Percentiles rank a stretch among this genome's conserved stretches.
These are phyloP conservation scores for Rhingia rostrata DNA, from an alignment of 2,888 invertebrate genomes.

Conservation along the genomic window DNA sequence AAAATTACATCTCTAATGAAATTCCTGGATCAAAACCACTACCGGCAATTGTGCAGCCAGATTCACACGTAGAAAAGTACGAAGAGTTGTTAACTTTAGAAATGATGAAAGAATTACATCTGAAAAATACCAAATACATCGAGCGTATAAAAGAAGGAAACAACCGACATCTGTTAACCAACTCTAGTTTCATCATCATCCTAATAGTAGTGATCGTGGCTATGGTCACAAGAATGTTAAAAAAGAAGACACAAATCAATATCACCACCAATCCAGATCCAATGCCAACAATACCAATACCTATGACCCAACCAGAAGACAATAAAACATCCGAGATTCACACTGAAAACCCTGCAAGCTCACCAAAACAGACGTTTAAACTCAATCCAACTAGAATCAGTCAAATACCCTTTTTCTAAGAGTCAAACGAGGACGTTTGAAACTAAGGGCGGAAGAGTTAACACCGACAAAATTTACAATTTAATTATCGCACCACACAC, in stretches of 20 bases:
- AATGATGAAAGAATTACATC: conserved; percentile 31
- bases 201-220: not conserved
- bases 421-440: conserved; percentile 5
- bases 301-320: not conserved
- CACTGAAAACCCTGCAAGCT: not conserved
- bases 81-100: conserved; percentile 22
- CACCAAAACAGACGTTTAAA: conserved; percentile 8
- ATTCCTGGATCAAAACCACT: conserved; percentile 15
- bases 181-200: not conserved
- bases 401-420: not conserved
- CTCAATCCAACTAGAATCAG: conserved; percentile 3
- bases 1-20: conserved; percentile 25
- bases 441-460: conserved; percentile 12
- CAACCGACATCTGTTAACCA: not conserved
- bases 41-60: conserved; percentile 42
- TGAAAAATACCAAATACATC: not conserved
- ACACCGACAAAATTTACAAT: not conserved
- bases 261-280: not conserved
- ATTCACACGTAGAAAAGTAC: conserved; percentile 4
- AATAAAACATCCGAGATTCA: not conserved
- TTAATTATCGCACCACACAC: too few species aligned
- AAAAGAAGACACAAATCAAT: not conserved
- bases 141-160: not conserved
- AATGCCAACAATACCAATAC: not conserved
- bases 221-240: not conserved